Percentiles rank a stretch among this genome's conserved stretches.
These are phyloP conservation scores for Hypolimnas misippus DNA, from an alignment of 2,888 invertebrate genomes.

Conservation along the genomic window DNA sequence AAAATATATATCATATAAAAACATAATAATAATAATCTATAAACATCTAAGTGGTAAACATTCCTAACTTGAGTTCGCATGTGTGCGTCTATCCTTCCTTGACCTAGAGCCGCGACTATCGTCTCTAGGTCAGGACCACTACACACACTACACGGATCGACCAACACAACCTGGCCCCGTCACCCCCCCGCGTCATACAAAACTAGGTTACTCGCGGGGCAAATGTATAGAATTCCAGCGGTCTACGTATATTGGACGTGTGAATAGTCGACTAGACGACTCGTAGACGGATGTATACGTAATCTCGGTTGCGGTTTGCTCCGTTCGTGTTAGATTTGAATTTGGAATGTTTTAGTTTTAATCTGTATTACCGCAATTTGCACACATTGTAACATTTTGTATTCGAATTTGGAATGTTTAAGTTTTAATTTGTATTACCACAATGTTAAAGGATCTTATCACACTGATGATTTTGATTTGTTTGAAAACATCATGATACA, in stretches of 20 bases:
- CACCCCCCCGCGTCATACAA: constrained; percentile 36
- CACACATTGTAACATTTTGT: no score
- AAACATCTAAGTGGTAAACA: constrained; percentile 30
- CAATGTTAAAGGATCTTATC: not conserved
- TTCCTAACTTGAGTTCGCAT: constrained; percentile 46
- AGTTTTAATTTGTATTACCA: no score
- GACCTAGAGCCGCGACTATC: constrained; percentile 80
- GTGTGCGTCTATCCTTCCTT: constrained; percentile 82
- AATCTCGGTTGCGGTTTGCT: constrained; percentile 47
- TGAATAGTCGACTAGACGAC: constrained; percentile 71
- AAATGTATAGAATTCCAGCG: constrained; percentile 55
- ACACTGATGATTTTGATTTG: no score
- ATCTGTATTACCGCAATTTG: no score
- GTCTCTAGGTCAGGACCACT: constrained; percentile 81
- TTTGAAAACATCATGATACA: no score
- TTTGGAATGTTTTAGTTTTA: constrained; percentile 55
- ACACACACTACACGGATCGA: constrained; percentile 67
- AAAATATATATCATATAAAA: not conserved
- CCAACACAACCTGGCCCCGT: constrained; percentile 55
- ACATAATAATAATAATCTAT: constrained; percentile 4
- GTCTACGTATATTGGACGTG: constrained; percentile 56
- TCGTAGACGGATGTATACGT: constrained; percentile 65
- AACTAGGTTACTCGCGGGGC: constrained; percentile 40
- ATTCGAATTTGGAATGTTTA: constrained; percentile 51
- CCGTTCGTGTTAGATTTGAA: constrained; percentile 48